These are phyloP conservation scores for Pseudorhombus dupliciocellatus DNA, from an alignment of 2,113 vertebrate species.

Conservation along the genomic window DNA sequence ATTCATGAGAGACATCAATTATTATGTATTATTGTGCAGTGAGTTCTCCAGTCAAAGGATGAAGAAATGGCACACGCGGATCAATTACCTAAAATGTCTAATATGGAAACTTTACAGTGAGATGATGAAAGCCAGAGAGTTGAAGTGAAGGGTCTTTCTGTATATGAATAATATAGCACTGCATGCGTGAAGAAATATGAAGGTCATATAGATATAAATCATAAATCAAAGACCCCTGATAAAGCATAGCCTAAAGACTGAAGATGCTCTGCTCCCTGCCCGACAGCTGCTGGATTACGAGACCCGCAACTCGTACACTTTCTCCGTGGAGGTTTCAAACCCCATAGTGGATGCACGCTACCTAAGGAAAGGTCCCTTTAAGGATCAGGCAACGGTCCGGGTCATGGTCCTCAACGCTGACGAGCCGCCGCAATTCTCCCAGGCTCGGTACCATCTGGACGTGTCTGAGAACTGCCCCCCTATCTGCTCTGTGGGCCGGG, in stretches of 20 bases:
- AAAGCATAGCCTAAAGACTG: not conserved
- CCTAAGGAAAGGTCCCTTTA: conserved; percentile 87
- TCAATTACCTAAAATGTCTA: conserved; percentile 1
- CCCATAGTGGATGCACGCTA: conserved; percentile 86
- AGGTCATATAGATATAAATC: conserved; percentile 21
- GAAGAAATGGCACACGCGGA: not conserved
- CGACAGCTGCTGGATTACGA: conserved; percentile 88
- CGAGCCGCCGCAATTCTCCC: conserved; percentile 87
- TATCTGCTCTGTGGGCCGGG: conserved; percentile 80
- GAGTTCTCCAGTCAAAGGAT: not conserved
- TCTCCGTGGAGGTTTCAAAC: conserved; percentile 89
- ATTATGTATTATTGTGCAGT: conserved; percentile 26
- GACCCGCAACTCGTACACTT: conserved; percentile 83
- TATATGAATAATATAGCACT: conserved; percentile 27
- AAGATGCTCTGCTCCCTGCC: conserved; percentile 14
- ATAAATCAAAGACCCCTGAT: conserved; percentile 25
- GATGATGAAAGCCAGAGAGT: conserved; percentile 13
- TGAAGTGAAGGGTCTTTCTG: not conserved
- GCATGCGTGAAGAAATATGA: conserved; percentile 4
- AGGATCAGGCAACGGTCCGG: conserved; percentile 86
- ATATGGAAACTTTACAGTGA: conserved; percentile 1
- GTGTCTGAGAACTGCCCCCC: conserved; percentile 87
- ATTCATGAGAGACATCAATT: conserved; percentile 43
- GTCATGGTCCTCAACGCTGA: conserved; percentile 88
- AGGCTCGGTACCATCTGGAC: conserved; percentile 82